phyloP scores from a whole-genome alignment of 2,113 vertebrate species.

The Bubo scandiacus region DNA sequence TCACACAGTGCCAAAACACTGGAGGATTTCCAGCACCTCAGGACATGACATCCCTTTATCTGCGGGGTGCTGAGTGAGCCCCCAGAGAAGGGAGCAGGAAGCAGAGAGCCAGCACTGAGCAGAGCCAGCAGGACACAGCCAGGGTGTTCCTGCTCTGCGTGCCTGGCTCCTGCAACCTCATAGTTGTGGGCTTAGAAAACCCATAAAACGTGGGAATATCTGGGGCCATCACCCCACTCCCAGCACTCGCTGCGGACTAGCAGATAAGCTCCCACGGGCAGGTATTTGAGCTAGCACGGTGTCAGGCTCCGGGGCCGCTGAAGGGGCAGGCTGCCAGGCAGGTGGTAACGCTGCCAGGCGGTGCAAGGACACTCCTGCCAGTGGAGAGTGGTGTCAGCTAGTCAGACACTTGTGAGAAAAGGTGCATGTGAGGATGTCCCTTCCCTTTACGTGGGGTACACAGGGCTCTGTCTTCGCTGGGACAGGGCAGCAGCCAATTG shows the following conservation, averaged over 20 bases:
- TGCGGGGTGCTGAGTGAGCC: background rate
- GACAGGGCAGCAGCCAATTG: no score
- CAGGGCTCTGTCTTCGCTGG: background rate
- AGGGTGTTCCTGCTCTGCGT: rapidly evolving
- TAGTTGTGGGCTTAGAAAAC: background rate
- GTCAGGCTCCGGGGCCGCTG: background rate
- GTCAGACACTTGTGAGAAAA: background rate
- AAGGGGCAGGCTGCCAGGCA: background rate
- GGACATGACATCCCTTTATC: background rate
- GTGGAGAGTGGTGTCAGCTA: background rate
- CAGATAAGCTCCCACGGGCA: background rate
- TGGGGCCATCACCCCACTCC: background rate
- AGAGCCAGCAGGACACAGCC: background rate
- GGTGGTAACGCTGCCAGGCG: rapidly evolving
- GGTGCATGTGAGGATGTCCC: background rate
- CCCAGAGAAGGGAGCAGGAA: background rate
- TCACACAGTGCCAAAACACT: background rate
- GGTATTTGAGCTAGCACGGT: rapidly evolving
- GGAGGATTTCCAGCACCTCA: background rate
- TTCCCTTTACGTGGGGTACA: background rate
- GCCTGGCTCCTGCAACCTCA: background rate
- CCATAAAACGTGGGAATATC: background rate
- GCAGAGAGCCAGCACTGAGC: background rate
- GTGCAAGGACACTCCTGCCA: background rate
- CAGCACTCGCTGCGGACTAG: background rate